Base-by-base conservation (phyloP, 2,113 vertebrate genomes). In the Labeo rohita region DNA sequence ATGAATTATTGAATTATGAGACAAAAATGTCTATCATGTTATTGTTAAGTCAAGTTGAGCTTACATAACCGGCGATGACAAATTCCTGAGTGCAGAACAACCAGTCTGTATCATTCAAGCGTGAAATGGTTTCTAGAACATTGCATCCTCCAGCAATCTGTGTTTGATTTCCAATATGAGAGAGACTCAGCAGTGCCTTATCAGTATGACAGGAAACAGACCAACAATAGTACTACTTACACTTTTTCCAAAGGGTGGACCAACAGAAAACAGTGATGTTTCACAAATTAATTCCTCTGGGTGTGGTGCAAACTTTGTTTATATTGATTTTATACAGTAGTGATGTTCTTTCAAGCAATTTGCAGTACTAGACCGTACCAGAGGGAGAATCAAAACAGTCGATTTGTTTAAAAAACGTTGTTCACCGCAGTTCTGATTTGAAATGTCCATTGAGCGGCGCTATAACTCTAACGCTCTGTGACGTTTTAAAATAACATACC, bases 151-250 rank as follows among this genome's bases (percentile, higher is more conserved):
- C 13, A 47, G 15, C 75, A 63, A 34, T 45, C 18, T 79, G 63
- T 80, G 61, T 56, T 56, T 79, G 63, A 79, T 80, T 80, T 56
- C 11, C 2, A 61, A 80, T 36, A 61, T 79, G 16, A 66, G 2
- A 28, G 50, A 72, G 59, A 47, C 36, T 90, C 88, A 91, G 91
- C 90, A 84, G 49, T 76, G n/a, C 87, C 84, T 86, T 45, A 77
- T 90, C 83, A 76, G 21, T 36, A 28, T 76, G 47, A 79, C 68
- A 56, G 45, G 39, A 63, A 81, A 81, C 15, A 3, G 86, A 83
- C 8, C 65, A 59, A 68, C 49, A 34, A 59, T 43, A 15, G 49
- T 11, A 28, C 4, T 59, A 28, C 4, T 59, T 77, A 23, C 66
- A 72, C 47, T 34, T 75, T 79, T 84, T 39, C 52, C 79, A 54